A percentile compares a stretch with the other conserved stretches of the same genome.
These are phyloP conservation scores for Natrix natrix DNA, from an alignment of 2,797 vertebrate species.

Conservation along the genomic window DNA sequence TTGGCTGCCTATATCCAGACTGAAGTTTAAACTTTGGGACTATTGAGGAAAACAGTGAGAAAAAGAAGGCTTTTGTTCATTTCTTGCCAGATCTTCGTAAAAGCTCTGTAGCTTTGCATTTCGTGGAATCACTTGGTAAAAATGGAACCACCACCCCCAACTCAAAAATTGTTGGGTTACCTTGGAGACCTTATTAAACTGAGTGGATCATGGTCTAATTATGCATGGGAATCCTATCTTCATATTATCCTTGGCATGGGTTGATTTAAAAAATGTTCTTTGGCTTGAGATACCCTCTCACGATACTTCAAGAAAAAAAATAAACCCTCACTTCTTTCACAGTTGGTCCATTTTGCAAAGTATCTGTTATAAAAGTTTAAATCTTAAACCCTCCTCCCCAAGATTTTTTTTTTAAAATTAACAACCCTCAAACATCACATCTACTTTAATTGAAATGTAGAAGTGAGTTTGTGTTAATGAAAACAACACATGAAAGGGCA, in stretches of 20 bases:
- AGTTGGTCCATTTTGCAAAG: neutral
- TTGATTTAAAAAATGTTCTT: neutral
- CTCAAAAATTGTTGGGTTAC: neutral
- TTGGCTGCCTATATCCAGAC: neutral
- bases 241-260: neutral
- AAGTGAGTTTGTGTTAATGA: slow-evolving; percentile 19
- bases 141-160: neutral
- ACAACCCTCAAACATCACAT: slow-evolving; percentile 14
- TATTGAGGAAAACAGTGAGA: neutral
- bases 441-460: slow-evolving; percentile 23
- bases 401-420: neutral
- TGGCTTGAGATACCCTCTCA: neutral
- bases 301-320: neutral
- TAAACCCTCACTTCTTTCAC: neutral
- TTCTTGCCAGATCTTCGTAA: neutral
- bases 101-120: neutral
- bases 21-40: neutral
- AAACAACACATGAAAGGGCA: slow-evolving; percentile 13
- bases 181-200: neutral
- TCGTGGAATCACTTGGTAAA: neutral
- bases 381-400: neutral
- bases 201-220: neutral
- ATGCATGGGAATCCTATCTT: neutral
- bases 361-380: neutral
- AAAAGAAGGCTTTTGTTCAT: neutral